Conservation (phyloP, 2,797 vertebrate species). For the Rallus crepitans region DNA sequence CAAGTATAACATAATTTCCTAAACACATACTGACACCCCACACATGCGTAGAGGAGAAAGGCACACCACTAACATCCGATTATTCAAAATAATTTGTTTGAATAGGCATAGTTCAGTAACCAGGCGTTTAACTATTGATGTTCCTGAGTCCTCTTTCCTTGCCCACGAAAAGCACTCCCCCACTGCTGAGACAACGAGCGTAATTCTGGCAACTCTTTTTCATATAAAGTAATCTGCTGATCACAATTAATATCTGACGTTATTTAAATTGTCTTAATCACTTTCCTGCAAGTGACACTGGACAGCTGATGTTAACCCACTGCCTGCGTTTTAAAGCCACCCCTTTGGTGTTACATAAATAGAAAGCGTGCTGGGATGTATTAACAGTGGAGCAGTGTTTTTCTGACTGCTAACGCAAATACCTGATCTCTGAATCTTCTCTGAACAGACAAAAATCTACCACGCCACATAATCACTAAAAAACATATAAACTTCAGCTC, state of each 20-base stretch:
- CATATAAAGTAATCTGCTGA: not conserved
- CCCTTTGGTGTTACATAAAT: not conserved
- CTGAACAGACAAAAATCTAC: conserved; percentile 83
- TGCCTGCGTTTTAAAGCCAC: not conserved
- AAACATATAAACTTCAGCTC: conserved; percentile 84
- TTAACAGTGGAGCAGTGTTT: conserved; percentile 32
- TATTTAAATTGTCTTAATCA: conserved; percentile 68
- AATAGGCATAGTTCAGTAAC: not conserved
- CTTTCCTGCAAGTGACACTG: not conserved
- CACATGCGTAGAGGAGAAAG: not conserved
- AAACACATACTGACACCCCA: not conserved
- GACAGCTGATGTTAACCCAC: conserved; percentile 27
- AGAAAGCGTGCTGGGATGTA: not conserved
- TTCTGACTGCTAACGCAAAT: conserved; percentile 75
- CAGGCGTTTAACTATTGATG: not conserved
- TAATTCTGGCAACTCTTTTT: conserved; percentile 2
- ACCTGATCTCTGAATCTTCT: conserved; percentile 83
- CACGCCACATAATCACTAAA: conserved; percentile 82
- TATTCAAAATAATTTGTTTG: conserved; percentile 31
- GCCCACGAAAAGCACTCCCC: not conserved
- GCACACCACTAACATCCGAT: not conserved
- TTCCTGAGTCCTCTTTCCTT: not conserved
- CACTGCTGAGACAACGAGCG: not conserved
- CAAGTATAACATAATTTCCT: not conserved
- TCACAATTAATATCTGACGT: conserved; percentile 41